phyloP scores from a whole-genome alignment of 2,113 vertebrate genomes.

The Papio anubis region DNA sequence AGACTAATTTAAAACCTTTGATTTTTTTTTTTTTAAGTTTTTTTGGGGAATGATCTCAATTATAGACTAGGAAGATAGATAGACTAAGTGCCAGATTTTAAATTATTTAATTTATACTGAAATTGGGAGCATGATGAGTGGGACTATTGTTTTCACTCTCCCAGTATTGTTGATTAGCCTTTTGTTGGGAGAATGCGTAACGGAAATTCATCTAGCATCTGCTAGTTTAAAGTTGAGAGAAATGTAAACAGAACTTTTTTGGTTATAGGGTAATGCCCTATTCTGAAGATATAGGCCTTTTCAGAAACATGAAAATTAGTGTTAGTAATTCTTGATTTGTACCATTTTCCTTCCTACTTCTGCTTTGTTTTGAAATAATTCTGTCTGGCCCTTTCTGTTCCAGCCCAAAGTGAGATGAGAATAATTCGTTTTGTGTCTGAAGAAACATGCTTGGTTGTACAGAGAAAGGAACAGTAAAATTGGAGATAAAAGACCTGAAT shows the following conservation, averaged over 20 bases:
- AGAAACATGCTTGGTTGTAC: not conserved
- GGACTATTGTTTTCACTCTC: not conserved
- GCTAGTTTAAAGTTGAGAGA: constrained; percentile 14
- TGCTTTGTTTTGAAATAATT: constrained; percentile 27
- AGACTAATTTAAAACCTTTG: not conserved
- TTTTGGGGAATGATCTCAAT: not conserved
- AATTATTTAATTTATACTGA: not conserved
- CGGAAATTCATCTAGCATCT: not conserved
- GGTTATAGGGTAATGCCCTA: not conserved
- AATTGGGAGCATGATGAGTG: not conserved
- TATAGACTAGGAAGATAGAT: not conserved
- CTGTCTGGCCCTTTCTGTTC: not conserved
- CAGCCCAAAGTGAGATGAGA: not conserved
- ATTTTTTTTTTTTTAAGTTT: not conserved
- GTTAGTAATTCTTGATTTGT: not conserved
- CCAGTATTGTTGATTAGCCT: not conserved
- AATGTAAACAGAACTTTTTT: not conserved
- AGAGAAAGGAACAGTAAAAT: constrained; percentile 18
- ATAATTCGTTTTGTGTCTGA: constrained; percentile 9
- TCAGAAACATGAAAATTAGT: not conserved
- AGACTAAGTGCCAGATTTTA: not conserved
- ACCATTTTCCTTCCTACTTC: not conserved
- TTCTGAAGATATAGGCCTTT: not conserved
- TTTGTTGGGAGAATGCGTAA: not conserved
- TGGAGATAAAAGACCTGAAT: not conserved